Evolutionary conservation across 2,113 vertebrate genomes (phyloP).

Genomic region (Dryoscopus gambensis): DNA sequence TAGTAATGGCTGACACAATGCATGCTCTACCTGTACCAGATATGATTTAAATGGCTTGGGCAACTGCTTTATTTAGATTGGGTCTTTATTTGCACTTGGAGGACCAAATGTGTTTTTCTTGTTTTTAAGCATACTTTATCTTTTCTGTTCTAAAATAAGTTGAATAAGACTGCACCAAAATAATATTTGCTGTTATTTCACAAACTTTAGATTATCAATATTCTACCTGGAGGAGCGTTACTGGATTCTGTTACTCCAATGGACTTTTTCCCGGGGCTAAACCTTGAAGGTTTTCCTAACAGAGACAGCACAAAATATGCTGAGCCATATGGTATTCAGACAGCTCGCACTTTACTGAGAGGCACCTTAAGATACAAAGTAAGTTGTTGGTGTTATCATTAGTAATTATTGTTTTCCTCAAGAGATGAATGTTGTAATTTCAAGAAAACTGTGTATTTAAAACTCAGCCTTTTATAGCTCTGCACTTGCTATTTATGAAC

Average conservation of each 20-base stretch:
- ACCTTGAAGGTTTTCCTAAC: conserved; percentile 93
- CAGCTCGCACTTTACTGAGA: conserved; percentile 87
- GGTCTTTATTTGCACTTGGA: neutral
- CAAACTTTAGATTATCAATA: conserved; percentile 71
- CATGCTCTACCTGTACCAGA: neutral
- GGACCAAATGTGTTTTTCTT: neutral
- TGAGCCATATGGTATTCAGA: conserved; percentile 84
- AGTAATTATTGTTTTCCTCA: neutral
- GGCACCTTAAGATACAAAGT: conserved; percentile 94
- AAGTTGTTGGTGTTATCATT: neutral
- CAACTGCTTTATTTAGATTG: neutral
- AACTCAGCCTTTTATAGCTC: neutral
- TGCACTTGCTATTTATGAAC: neutral
- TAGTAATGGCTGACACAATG: neutral
- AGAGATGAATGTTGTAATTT: neutral
- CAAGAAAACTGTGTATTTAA: neutral
- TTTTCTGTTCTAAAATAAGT: neutral
- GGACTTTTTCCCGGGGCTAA: conserved; percentile 92
- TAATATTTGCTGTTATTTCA: conserved; percentile 11
- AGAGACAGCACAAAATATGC: conserved; percentile 92
- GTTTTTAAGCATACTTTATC: neutral
- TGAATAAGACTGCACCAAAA: neutral
- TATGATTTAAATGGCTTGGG: neutral
- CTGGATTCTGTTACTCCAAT: conserved; percentile 80
- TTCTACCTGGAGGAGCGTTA: conserved; percentile 82